Conservation (phyloP, 2,888 invertebrate species). For the Melolontha melolontha region DNA sequence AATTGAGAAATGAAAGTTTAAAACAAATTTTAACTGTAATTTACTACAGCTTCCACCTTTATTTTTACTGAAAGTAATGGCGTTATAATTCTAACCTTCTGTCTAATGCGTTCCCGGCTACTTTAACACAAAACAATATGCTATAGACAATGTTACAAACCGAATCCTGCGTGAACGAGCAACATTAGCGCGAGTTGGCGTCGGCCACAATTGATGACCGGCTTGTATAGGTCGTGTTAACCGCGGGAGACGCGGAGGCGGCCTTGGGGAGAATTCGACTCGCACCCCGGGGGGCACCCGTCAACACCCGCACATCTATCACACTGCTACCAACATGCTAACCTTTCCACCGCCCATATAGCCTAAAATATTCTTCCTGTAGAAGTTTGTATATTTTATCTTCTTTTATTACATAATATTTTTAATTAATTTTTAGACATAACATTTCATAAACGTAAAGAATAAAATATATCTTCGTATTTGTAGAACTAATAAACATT, state of each 20-base stretch:
- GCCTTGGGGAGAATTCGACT: conserved; percentile 53
- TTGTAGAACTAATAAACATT: too few species aligned
- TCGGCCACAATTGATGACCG: conserved; percentile 47
- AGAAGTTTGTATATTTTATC: too few species aligned
- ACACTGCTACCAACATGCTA: conserved; percentile 32
- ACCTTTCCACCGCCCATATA: neutral
- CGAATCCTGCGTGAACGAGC: conserved; percentile 30
- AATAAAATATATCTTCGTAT: too few species aligned
- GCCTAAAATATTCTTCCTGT: too few species aligned
- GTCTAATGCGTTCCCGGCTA: conserved; percentile 22
- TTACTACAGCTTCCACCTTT: too few species aligned
- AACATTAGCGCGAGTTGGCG: conserved; percentile 30
- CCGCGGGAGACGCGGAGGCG: conserved; percentile 52
- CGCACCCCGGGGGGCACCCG: conserved; percentile 52
- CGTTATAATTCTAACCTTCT: conserved; percentile 11
- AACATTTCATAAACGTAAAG: too few species aligned
- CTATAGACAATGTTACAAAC: conserved; percentile 27
- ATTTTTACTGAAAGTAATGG: neutral
- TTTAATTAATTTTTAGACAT: too few species aligned
- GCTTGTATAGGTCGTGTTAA: conserved; percentile 53
- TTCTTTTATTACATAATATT: too few species aligned
- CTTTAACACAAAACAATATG: conserved; percentile 18
- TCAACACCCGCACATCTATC: conserved; percentile 58
- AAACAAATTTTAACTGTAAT: too few species aligned
- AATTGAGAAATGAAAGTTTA: too few species aligned